Evolutionary conservation across 2,113 vertebrate genomes (phyloP).

Genomic region (Bettongia penicillata): DNA sequence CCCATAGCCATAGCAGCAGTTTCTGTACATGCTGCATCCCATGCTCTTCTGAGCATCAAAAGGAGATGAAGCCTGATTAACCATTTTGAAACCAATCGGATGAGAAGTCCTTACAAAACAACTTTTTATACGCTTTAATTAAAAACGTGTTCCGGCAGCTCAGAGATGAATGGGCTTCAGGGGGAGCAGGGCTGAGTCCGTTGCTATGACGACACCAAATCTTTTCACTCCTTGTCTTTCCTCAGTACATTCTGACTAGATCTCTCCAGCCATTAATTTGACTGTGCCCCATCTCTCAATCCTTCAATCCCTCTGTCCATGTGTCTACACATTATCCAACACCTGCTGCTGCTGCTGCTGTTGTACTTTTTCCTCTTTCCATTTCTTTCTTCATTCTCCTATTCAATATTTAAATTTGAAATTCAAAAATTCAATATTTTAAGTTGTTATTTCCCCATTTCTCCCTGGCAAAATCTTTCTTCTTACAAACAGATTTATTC

Average conservation of each 20-base stretch:
- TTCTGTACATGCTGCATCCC: constrained; percentile 60
- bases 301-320: constrained; percentile 38
- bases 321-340: constrained; percentile 15
- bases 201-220: constrained; percentile 91
- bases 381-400: background rate
- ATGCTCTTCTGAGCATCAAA: constrained; percentile 83
- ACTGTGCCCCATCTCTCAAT: constrained; percentile 61
- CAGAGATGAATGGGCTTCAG: constrained; percentile 86
- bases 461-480: constrained; percentile 2
- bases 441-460: background rate
- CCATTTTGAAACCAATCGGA: constrained; percentile 82
- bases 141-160: constrained; percentile 84
- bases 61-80: constrained; percentile 83
- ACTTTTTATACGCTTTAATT: constrained; percentile 84
- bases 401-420: too few species aligned
- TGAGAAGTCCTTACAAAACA: constrained; percentile 82
- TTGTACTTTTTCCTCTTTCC: background rate
- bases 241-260: constrained; percentile 74
- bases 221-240: constrained; percentile 84
- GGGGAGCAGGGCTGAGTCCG: constrained; percentile 85
- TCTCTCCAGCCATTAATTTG: constrained; percentile 75
- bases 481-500: constrained; percentile 48
- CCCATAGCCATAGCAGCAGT: constrained; percentile 54
- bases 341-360: constrained; percentile 11
- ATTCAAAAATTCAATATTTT: too few species aligned